A percentile compares a stretch with the other conserved stretches of the same genome.
phyloP scores from a whole-genome alignment of 2,113 vertebrate genomes.

The Plotosus lineatus region DNA sequence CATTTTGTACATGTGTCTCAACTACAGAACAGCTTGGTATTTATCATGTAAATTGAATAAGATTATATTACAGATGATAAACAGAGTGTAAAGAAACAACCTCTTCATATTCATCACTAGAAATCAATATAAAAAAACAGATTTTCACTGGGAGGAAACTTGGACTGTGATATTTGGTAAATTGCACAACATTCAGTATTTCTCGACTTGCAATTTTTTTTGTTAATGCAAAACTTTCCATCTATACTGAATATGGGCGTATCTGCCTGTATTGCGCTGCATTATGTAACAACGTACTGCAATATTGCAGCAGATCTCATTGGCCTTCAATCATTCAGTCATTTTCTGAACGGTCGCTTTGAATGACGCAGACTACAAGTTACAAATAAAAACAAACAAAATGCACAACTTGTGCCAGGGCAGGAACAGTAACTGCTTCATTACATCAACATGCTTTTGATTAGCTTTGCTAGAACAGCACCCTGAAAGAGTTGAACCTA shows the following conservation, averaged over 20 bases:
- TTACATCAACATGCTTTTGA: not conserved
- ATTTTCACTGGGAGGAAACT: not conserved
- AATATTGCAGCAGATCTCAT: not conserved
- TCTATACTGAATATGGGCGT: not conserved
- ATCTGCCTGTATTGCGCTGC: no score
- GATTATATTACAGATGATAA: not conserved
- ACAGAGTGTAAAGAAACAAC: not conserved
- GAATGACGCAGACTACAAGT: no score
- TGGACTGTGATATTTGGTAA: not conserved
- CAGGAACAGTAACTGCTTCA: not conserved
- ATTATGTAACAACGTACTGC: not conserved
- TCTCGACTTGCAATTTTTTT: not conserved
- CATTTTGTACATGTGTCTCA: not conserved
- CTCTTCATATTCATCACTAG: not conserved
- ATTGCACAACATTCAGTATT: not conserved
- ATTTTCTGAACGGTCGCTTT: not conserved
- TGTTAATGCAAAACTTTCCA: not conserved
- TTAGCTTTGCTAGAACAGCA: not conserved
- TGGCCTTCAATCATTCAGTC: not conserved
- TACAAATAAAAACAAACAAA: no score
- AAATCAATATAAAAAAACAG: not conserved
- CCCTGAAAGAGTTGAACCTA: not conserved
- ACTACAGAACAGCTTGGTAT: not conserved
- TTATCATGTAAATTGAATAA: not conserved
- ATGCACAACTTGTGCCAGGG: not conserved